Evolutionary conservation across 2,113 vertebrate genomes (phyloP), one percentile per base, ranked within the genome.

Genomic region (Poeciliopsis turrubarensis): DNA sequence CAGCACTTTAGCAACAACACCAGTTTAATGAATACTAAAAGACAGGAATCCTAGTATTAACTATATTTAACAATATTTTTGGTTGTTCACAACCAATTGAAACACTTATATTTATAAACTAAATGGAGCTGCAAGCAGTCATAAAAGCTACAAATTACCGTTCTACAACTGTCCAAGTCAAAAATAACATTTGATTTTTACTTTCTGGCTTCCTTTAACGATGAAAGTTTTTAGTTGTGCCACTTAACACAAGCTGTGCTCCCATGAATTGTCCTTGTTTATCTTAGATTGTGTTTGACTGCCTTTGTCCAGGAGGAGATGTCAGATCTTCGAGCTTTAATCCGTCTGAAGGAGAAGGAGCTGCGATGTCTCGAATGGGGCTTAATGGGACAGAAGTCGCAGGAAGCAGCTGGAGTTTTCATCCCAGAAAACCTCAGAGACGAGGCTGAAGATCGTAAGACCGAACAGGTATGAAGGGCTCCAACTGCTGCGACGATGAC

Each of bases 321-420:
- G 93, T 94, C 93, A 0, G 95, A 96, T 65, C 86, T 97, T 82
- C 92, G 91, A 73, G 91, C 83, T 64, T 76, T 68, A 32, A 91
- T 96, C 44, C 95, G 95, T 63, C 92, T 97, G 31, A 89, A 75
- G 2, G 94, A 95, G 86, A 94, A 93, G 66, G 96, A 98, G 82
- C 95, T 95, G 78, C 63, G 92, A 26, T 90, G 92, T 14, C 80
- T 98, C 80, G 96, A 97, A 80, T 87, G 95, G 84, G 89, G 87
- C 68, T 89, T 92, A 41, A 93, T 92, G 0, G 93, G 92, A 3
- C 95, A 95, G 68, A 91, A 94, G 13, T 92, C 94, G 0, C 95
- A 93, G 79, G 95, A 95, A 26, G 90, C 90, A 0, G 94, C 93
- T 0, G 92, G 93, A 19, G 44, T 39, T 31, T 94, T 96, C 29